These are phyloP conservation scores for Temnothorax nylanderi DNA, from an alignment of 1,140 invertebrate genomes.

Conservation along the genomic window DNA sequence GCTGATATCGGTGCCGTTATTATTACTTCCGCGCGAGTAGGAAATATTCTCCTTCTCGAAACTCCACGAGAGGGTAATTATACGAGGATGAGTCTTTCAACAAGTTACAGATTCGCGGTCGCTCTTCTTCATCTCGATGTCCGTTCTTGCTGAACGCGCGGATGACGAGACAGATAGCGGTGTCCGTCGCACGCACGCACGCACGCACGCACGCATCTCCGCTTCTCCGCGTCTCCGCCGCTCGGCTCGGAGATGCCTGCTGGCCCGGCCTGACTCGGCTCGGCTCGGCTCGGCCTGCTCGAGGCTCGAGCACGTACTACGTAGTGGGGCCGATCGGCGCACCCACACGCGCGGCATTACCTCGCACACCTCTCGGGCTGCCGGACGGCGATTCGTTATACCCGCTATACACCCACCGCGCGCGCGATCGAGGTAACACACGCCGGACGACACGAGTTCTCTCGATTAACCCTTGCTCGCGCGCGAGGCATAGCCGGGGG, in stretches of 20 bases:
- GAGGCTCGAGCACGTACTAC: not conserved
- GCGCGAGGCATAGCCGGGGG: slow-evolving; percentile 36
- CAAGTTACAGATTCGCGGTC: not conserved
- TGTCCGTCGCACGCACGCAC: not conserved
- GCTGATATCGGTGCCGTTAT: not conserved
- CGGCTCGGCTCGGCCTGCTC: not conserved
- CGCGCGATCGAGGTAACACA: slow-evolving; percentile 72
- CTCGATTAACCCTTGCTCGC: slow-evolving; percentile 69
- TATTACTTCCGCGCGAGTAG: not conserved
- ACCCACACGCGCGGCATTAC: slow-evolving; percentile 73
- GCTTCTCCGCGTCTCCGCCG: too few species aligned
- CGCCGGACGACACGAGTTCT: slow-evolving; percentile 66
- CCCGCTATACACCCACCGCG: slow-evolving; percentile 77
- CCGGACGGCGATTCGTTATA: slow-evolving; percentile 74
- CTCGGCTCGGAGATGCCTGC: not conserved
- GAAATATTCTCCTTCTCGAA: not conserved
- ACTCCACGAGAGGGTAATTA: not conserved
- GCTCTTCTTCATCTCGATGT: not conserved
- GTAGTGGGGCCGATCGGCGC: slow-evolving; percentile 61
- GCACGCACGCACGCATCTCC: too few species aligned
- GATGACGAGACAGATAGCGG: not conserved
- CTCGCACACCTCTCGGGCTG: slow-evolving; percentile 72
- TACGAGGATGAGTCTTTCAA: not conserved
- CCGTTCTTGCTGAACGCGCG: too few species aligned
- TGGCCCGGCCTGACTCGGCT: too few species aligned